Conservation (phyloP, 2,113 vertebrate genomes). For the Campylomormyrus tamandua region DNA sequence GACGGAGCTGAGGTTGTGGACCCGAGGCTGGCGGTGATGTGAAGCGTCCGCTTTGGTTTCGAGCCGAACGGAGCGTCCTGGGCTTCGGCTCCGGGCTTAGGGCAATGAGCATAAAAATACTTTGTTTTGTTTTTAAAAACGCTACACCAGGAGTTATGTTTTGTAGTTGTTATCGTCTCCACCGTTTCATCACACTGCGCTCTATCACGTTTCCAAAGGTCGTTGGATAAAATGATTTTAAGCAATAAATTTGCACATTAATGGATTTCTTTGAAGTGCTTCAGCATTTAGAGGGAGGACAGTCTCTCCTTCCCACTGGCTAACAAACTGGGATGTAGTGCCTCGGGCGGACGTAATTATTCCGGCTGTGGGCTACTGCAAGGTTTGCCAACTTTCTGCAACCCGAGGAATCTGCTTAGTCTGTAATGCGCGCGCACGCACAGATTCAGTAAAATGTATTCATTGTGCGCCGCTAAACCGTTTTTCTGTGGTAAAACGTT, state of each 20-base stretch:
- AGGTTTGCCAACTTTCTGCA: not conserved
- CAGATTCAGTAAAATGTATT: not conserved
- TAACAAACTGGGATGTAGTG: slow-evolving; percentile 3
- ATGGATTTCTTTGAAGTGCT: not conserved
- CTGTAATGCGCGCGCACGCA: not conserved
- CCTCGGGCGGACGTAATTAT: not conserved
- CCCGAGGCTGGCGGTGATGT: not conserved
- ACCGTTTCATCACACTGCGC: not conserved
- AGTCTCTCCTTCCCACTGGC: not conserved
- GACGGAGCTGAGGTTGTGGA: not conserved
- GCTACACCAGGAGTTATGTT: not conserved
- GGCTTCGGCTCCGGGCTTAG: no score
- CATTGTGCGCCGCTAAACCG: not conserved
- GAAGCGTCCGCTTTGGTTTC: not conserved
- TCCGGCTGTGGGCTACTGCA: not conserved
- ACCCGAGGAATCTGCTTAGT: not conserved
- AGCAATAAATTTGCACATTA: not conserved
- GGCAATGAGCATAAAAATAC: not conserved
- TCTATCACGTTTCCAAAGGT: not conserved
- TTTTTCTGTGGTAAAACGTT: not conserved
- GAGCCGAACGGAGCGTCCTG: not conserved
- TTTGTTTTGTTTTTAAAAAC: not conserved
- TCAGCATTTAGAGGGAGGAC: not conserved
- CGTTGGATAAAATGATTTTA: not conserved
- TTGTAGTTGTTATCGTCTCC: not conserved